phyloP scores from a whole-genome alignment of 2,797 vertebrate species.

The Decapterus maruadsi region DNA sequence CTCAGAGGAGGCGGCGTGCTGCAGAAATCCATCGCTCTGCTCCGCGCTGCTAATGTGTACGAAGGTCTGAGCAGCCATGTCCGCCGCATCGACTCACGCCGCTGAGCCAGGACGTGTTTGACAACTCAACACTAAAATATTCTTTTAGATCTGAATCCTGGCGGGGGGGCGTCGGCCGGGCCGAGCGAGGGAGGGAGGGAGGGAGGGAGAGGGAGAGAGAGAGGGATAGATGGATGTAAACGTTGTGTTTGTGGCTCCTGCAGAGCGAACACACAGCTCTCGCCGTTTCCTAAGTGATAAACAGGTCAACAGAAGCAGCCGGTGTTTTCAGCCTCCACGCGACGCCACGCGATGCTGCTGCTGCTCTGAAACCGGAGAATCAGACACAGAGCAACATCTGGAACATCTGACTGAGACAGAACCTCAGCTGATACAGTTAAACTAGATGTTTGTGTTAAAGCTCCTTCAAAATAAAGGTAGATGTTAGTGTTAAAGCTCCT shows the following conservation, averaged over 20 bases:
- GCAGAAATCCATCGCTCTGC: constrained; percentile 70
- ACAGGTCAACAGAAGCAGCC: constrained; percentile 92
- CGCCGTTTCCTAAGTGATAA: constrained; percentile 91
- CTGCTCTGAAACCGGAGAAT: constrained; percentile 54
- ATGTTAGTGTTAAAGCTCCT: too few species aligned
- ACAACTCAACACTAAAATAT: constrained; percentile 57
- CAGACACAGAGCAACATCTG: not conserved
- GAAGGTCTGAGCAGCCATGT: constrained; percentile 63
- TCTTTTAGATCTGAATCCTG: constrained; percentile 85
- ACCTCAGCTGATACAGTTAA: too few species aligned
- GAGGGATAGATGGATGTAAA: constrained; percentile 59
- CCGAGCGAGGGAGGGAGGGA: constrained; percentile 29
- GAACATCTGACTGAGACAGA: constrained; percentile 16
- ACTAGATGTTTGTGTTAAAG: too few species aligned
- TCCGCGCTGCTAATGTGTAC: constrained; percentile 65
- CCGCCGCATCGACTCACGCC: constrained; percentile 45
- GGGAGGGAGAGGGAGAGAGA: constrained; percentile 24
- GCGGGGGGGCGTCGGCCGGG: constrained; percentile 66
- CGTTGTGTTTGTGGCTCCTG: constrained; percentile 63
- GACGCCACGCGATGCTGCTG: too few species aligned
- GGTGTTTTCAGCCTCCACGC: constrained; percentile 70
- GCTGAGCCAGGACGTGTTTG: constrained; percentile 55
- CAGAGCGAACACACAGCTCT: constrained; percentile 77
- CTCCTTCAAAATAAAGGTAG: too few species aligned
- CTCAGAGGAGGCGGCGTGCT: constrained; percentile 73